phyloP scores from a whole-genome alignment of 2,888 invertebrate species.

The Diaprepes abbreviatus region DNA sequence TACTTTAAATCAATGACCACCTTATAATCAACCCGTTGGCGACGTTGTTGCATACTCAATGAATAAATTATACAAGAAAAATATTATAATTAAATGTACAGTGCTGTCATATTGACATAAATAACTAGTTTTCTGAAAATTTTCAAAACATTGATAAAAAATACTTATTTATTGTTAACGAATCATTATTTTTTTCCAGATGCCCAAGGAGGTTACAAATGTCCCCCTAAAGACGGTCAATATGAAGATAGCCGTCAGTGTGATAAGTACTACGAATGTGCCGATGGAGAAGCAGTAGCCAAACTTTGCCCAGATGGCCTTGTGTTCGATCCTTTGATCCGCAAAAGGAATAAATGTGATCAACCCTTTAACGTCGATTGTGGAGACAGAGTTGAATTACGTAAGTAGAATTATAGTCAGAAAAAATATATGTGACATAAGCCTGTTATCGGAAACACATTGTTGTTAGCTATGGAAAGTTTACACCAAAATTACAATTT shows the following conservation, averaged over 20 bases:
- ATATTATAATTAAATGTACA: too few species aligned
- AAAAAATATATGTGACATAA: too few species aligned
- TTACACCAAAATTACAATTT: too few species aligned
- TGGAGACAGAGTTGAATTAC: constrained; percentile 87
- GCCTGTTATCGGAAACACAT: too few species aligned
- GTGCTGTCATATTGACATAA: too few species aligned
- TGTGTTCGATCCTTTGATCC: constrained; percentile 87
- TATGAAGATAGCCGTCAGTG: constrained; percentile 86
- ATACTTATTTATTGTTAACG: not conserved
- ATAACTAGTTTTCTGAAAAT: too few species aligned
- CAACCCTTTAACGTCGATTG: constrained; percentile 94
- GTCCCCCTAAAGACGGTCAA: constrained; percentile 86
- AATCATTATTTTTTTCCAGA: constrained; percentile 55
- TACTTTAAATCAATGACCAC: too few species aligned
- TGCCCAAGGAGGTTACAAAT: constrained; percentile 74
- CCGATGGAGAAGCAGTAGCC: constrained; percentile 78
- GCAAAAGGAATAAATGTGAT: constrained; percentile 92
- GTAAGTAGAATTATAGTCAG: constrained; percentile 77
- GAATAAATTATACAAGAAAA: too few species aligned
- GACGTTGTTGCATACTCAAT: too few species aligned
- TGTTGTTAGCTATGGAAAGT: too few species aligned
- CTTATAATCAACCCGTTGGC: too few species aligned
- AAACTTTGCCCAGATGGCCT: constrained; percentile 91
- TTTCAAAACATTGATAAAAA: too few species aligned
- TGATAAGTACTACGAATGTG: constrained; percentile 88